Percentiles rank a stretch among this genome's conserved stretches.
phyloP scores from a whole-genome alignment of 1,140 invertebrate species.

The Chelonus insularis region DNA sequence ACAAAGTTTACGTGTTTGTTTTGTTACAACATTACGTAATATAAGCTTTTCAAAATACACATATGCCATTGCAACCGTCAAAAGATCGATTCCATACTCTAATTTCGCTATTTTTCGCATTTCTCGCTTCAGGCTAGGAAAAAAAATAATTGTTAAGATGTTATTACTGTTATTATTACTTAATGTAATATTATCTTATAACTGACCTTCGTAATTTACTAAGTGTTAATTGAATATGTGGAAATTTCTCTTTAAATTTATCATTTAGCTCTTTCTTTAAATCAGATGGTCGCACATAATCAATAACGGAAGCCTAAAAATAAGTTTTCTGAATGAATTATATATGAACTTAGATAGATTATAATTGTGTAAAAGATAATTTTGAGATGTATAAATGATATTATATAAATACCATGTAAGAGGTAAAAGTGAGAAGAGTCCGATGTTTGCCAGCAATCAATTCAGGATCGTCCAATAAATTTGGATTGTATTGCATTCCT shows the following conservation, averaged over 20 bases:
- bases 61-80: conserved; percentile 94
- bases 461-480: conserved; percentile 92
- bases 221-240: conserved; percentile 91
- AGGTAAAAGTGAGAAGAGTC: conserved; percentile 91
- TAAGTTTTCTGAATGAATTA: too few relatives aligned
- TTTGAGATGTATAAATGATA: too few relatives aligned
- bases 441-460: conserved; percentile 93
- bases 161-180: conserved; percentile 4
- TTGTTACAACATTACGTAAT: conserved; percentile 88
- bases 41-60: conserved; percentile 98
- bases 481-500: conserved; percentile 75
- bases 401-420: conserved; percentile 74
- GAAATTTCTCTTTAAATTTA: conserved; percentile 95
- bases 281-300: conserved; percentile 95
- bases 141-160: conserved; percentile 28
- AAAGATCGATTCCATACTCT: conserved; percentile 82
- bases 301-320: conserved; percentile 85
- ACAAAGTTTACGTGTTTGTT: conserved; percentile 92
- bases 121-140: conserved; percentile 85
- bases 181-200: conserved; percentile 17
- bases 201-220: conserved; percentile 91
- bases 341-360: too few relatives aligned
- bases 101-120: conserved; percentile 91
- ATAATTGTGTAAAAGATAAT: conserved; percentile 20
- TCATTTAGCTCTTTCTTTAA: conserved; percentile 97